phyloP scores from a whole-genome alignment of 2,797 vertebrate species.

The Esox lucius region DNA sequence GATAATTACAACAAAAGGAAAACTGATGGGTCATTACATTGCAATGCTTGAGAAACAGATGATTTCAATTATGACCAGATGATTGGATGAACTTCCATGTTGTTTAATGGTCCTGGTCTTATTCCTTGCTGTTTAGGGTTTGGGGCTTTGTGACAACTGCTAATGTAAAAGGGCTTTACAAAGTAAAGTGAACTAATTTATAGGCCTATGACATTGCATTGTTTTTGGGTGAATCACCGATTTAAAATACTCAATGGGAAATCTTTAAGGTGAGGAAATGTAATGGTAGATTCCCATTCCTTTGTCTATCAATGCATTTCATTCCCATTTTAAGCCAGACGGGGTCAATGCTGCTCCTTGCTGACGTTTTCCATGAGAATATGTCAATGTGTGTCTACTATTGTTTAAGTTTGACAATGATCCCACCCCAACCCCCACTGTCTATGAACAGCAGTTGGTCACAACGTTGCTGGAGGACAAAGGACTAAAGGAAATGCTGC shows the following conservation, averaged over 20 bases:
- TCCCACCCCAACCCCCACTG: neutral
- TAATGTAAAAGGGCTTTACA: too few relatives aligned
- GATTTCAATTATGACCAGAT: neutral
- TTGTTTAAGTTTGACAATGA: neutral
- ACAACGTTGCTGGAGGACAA: constrained; percentile 39
- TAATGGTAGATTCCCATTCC: neutral
- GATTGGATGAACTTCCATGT: neutral
- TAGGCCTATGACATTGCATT: neutral
- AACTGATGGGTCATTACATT: neutral
- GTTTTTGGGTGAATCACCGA: neutral
- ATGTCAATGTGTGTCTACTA: neutral
- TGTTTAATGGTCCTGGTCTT: neutral
- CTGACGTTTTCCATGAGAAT: neutral
- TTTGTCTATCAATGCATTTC: neutral
- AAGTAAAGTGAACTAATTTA: neutral
- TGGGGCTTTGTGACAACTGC: too few relatives aligned
- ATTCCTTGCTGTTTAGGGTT: neutral
- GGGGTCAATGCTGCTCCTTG: neutral
- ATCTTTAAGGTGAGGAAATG: neutral
- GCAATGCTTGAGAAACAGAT: neutral
- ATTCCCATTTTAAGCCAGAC: neutral
- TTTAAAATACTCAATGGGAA: neutral
- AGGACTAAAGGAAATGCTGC: constrained; percentile 37
- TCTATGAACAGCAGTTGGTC: constrained; percentile 29
- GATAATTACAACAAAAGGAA: neutral